phyloP scores from a whole-genome alignment of 2,888 invertebrate genomes.

The Alcis repandata region DNA sequence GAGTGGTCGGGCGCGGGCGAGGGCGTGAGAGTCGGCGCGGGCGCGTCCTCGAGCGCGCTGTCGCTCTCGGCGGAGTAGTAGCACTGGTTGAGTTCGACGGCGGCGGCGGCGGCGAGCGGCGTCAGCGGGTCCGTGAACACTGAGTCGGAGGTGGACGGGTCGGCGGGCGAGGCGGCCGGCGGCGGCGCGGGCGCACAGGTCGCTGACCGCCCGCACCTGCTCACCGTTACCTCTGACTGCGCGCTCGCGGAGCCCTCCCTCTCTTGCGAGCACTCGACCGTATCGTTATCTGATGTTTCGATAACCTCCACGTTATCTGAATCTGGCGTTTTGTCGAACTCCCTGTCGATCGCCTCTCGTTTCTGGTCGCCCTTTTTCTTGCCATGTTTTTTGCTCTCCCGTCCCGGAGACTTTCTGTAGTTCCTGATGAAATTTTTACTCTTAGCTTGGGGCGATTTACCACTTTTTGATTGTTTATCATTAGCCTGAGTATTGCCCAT shows the following conservation, averaged over 20 bases:
- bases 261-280: slow-evolving; percentile 78
- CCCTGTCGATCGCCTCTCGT: slow-evolving; percentile 71
- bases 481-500: slow-evolving; percentile 87
- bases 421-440: slow-evolving; percentile 86
- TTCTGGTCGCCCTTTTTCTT: slow-evolving; percentile 76
- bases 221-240: slow-evolving; percentile 81
- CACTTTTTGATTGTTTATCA: slow-evolving; percentile 81
- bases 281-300: slow-evolving; percentile 81
- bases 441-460: slow-evolving; percentile 85
- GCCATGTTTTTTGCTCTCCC: slow-evolving; percentile 78
- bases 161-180: slow-evolving; percentile 76
- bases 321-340: slow-evolving; percentile 81
- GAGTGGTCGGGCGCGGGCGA: slow-evolving; percentile 53
- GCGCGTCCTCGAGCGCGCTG: slow-evolving; percentile 76
- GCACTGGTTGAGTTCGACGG: slow-evolving; percentile 88
- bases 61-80: slow-evolving; percentile 88
- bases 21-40: slow-evolving; percentile 69
- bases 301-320: slow-evolving; percentile 81
- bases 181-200: slow-evolving; percentile 73
- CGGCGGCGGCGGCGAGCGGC: slow-evolving; percentile 84
- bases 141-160: slow-evolving; percentile 90
- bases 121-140: slow-evolving; percentile 91
- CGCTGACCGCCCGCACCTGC: slow-evolving; percentile 82
- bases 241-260: slow-evolving; percentile 69
- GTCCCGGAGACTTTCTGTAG: slow-evolving; percentile 74